These are phyloP conservation scores for Drosophila fuyamai DNA, from an alignment of 1,140 invertebrate species.

Conservation along the genomic window DNA sequence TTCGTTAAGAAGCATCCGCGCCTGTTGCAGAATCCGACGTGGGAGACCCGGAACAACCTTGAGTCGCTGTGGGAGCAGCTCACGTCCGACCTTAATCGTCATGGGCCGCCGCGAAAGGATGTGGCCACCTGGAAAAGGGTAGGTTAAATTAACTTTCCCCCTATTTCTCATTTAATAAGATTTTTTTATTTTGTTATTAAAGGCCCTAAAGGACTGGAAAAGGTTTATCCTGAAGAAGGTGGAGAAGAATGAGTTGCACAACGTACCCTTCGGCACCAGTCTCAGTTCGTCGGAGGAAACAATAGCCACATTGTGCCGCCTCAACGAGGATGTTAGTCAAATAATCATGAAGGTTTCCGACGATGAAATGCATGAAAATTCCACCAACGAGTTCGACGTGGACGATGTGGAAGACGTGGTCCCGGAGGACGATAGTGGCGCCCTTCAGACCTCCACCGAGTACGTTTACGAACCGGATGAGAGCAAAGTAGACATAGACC, in stretches of 20 bases:
- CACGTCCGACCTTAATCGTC: slow-evolving; percentile 46
- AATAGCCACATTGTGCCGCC: slow-evolving; percentile 61
- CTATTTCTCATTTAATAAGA: not conserved
- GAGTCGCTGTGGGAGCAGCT: slow-evolving; percentile 66
- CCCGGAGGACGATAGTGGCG: slow-evolving; percentile 57
- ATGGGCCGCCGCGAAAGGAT: slow-evolving; percentile 65
- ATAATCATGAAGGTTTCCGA: slow-evolving; percentile 68
- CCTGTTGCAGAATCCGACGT: slow-evolving; percentile 63
- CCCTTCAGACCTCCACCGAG: slow-evolving; percentile 48
- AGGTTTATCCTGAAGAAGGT: slow-evolving; percentile 71
- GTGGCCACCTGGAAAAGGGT: slow-evolving; percentile 69
- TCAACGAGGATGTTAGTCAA: slow-evolving; percentile 67
- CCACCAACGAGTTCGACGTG: slow-evolving; percentile 52
- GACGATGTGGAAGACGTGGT: slow-evolving; percentile 73
- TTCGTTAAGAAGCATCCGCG: slow-evolving; percentile 65
- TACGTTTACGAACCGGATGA: slow-evolving; percentile 65
- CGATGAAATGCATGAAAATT: slow-evolving; percentile 63
- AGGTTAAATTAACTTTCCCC: not conserved
- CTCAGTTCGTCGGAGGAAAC: slow-evolving; percentile 65
- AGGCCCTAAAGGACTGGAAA: slow-evolving; percentile 75
- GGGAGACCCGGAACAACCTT: slow-evolving; percentile 51
- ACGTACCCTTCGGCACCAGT: slow-evolving; percentile 62
- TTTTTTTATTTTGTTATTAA: not conserved
- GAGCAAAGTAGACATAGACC: slow-evolving; percentile 57
- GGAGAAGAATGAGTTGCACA: slow-evolving; percentile 69